Evolutionary conservation across 1,140 invertebrate genomes (phyloP), one percentile per base, ranked within the genome.

Genomic region (Alviniconcha marisindica): DNA sequence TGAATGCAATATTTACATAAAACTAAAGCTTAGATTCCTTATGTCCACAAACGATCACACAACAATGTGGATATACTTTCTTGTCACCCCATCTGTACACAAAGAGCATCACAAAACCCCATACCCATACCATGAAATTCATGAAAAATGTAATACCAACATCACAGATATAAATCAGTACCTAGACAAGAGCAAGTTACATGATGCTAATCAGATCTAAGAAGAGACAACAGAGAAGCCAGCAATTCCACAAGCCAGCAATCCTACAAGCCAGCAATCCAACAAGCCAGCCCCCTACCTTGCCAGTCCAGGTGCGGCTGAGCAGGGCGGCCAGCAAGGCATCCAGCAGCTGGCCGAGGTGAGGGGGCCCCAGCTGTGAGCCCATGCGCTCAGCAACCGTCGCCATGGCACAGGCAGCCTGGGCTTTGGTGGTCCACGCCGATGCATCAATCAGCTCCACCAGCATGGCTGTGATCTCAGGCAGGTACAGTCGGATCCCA

Each of bases 231-330:
- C 10, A 33, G 0, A 3, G 21, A 38, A 40, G 81, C 12, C 21
- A 44, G 21, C 40, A 10, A 33, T 51, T 24, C 40, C 60, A 69
- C 31, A 69, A 15, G 33, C 18, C 38, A 42, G 36, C 63, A 60
- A 10, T 21, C 28, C 3, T 31, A 14, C 15, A 42, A 48, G 7
- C 38, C 0, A n/a, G 15, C 5, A 51, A 33, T 36, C n/a, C 36
- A 36, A 71, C 48, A 82, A 24, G 28, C 51, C n/a, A 10, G 2
- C 21, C 38, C 28, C 51, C 42, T 77, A 92, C 92, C 89, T 98
- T 98, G 28, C 97, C 97, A 86, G 96, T 95, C 95, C 97, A 98
- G 0, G 96, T 98, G 89, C 97, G 95, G 7, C 97, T 97, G 81
- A 95, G 95, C n/a, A 97, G 93, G 1, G 96, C 96, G 77, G 94